Percentiles rank a stretch among this genome's conserved stretches.
Evolutionary conservation across 2,797 vertebrate genomes (phyloP).

Genomic region (Bovichtus variegatus): DNA sequence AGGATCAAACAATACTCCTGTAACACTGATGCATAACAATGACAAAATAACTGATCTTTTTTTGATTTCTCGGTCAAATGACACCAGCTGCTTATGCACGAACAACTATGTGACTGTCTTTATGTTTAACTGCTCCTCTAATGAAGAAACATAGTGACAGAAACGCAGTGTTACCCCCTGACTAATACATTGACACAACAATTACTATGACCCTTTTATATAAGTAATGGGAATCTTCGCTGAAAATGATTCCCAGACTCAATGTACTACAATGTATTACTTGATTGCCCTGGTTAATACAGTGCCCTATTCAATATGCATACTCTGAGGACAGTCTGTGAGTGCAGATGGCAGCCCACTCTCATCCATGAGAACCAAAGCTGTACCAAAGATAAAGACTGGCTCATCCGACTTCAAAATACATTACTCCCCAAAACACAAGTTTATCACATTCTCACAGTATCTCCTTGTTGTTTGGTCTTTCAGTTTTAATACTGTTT

Average conservation of each 20-base stretch:
- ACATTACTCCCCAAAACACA: conserved; percentile 45
- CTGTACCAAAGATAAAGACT: conserved; percentile 57
- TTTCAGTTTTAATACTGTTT: conserved; percentile 30
- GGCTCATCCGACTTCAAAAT: conserved; percentile 66
- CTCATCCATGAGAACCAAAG: conserved; percentile 66
- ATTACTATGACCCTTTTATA: conserved; percentile 35
- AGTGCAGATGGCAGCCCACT: conserved; percentile 64
- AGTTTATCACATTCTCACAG: conserved; percentile 62
- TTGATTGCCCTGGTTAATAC: conserved; percentile 62
- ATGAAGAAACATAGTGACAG: conserved; percentile 22
- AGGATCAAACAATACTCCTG: background rate
- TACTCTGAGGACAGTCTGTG: conserved; percentile 59
- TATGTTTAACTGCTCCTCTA: conserved; percentile 10
- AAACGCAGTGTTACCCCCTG: conserved; percentile 13
- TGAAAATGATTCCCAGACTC: conserved; percentile 67
- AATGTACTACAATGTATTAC: too few relatives aligned
- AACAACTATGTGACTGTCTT: conserved; percentile 13
- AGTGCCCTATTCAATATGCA: conserved; percentile 66
- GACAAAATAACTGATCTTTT: background rate
- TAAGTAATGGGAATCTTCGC: conserved; percentile 54
- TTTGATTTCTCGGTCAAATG: conserved; percentile 16
- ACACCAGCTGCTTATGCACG: conserved; percentile 4
- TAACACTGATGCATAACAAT: background rate
- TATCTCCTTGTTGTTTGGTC: conserved; percentile 44
- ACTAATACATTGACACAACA: conserved; percentile 15